Conservation (phyloP, 2,797 vertebrate species). For the Orientallactaga sibirica region DNA sequence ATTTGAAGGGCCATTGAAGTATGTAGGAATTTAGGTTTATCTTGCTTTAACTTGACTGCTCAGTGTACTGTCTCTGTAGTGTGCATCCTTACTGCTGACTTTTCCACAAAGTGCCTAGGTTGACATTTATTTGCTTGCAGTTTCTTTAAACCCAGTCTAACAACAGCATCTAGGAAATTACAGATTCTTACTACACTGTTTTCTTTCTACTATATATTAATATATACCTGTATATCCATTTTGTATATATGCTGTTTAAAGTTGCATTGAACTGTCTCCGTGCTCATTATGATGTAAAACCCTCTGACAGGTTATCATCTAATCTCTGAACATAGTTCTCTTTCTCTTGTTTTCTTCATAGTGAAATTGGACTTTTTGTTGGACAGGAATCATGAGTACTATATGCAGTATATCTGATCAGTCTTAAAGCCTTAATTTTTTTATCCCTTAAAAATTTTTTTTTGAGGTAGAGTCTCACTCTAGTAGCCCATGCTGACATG, state of each 20-base stretch:
- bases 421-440: background rate
- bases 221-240: background rate
- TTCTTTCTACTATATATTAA: conserved; percentile 32
- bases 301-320: background rate
- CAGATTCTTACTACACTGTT: background rate
- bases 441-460: background rate
- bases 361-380: background rate
- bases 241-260: background rate
- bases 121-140: background rate
- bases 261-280: background rate
- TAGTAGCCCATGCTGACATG: no score
- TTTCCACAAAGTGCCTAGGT: background rate
- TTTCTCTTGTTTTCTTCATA: conserved; percentile 2
- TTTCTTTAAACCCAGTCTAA: background rate
- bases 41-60: background rate
- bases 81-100: background rate
- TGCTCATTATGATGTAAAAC: background rate
- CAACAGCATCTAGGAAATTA: background rate
- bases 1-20: conserved; percentile 8
- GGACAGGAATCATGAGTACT: background rate
- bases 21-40: conserved; percentile 32
- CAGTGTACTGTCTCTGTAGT: conserved; percentile 10
- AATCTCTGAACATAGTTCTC: background rate
- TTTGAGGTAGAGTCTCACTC: no score
- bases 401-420: background rate